phyloP scores from a whole-genome alignment of 2,113 vertebrate species.

The Oenanthe melanoleuca region DNA sequence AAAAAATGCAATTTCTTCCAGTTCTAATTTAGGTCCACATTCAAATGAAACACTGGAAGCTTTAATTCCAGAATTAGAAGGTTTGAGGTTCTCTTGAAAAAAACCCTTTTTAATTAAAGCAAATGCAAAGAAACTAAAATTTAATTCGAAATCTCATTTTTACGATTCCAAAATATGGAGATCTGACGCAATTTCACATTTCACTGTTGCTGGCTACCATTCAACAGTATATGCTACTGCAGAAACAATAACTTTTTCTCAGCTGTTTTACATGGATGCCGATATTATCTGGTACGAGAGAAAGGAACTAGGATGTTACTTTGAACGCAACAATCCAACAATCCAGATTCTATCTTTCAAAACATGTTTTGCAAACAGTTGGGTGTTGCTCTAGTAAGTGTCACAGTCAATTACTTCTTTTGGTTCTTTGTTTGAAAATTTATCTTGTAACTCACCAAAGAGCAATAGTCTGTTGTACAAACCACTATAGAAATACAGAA shows the following conservation, averaged over 20 bases:
- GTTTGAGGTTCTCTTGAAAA: not conserved
- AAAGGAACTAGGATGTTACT: not conserved
- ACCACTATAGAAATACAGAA: not conserved
- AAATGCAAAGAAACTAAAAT: not conserved
- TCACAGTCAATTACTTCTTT: not conserved
- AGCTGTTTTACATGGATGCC: not conserved
- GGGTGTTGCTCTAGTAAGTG: not conserved
- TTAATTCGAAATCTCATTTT: not conserved
- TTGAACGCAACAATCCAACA: not conserved
- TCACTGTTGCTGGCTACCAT: not conserved
- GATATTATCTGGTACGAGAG: not conserved
- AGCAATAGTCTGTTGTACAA: not conserved
- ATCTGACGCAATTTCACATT: not conserved
- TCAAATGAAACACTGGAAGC: not conserved
- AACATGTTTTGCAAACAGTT: not conserved
- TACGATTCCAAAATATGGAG: not conserved
- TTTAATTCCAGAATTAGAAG: not conserved
- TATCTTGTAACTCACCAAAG: not conserved
- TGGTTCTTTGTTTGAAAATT: not conserved
- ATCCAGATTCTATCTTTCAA: not conserved
- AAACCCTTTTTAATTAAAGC: not conserved
- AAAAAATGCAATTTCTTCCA: not conserved
- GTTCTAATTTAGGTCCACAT: not conserved
- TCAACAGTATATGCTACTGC: not conserved
- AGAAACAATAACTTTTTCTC: not conserved